Evolutionary conservation across 2,888 invertebrate genomes (phyloP), one percentile per base, ranked within the genome.

Genomic region (Drosophila atripex): DNA sequence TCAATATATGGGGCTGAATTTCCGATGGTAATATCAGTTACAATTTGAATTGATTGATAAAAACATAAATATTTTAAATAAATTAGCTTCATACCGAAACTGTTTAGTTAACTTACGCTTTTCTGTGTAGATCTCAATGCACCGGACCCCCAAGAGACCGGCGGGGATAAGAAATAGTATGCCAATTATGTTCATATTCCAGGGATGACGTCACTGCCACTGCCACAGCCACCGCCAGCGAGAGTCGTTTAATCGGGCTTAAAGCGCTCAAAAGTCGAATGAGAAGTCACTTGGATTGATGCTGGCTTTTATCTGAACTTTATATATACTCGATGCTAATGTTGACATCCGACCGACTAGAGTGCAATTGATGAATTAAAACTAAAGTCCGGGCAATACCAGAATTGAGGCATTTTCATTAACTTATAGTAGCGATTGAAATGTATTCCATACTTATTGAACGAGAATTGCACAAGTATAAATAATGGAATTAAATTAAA

Each of bases 1-100:
- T 93, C 93, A 54, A 95, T 92, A 83, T 93, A 95, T 77, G 92
- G 91, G 23, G 95, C 95, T 95, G 92, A 93, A 93, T n/a, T 6
- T n/a, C 6, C 7, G 21, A 23, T n/a, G 21, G 4, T 23, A 4
- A 4, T 3, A 4, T 23, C 4, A 5, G 4, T 23, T 23, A 4
- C 0, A 23, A 23, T 23, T 23, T 23, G 5, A 23, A 4, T 4
- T 23, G 21, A 23, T 3, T 23, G 4, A n/a, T 6, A 14, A n/a
- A 12, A n/a, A 5, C 12, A 35, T 12, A n/a, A 25, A 25, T 25
- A 25, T 25, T 25, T 12, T 11, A 2, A 30, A 30, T 30, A 30
- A 9, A 9, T 30, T 30, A 30, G 12, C 11, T 30, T 30, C 11
- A 30, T 2, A 30, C 11, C 9, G 11, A 11, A 11, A 9, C 9